Base-by-base conservation (phyloP, 2,797 vertebrate genomes). In the Anguilla megastoma region DNA sequence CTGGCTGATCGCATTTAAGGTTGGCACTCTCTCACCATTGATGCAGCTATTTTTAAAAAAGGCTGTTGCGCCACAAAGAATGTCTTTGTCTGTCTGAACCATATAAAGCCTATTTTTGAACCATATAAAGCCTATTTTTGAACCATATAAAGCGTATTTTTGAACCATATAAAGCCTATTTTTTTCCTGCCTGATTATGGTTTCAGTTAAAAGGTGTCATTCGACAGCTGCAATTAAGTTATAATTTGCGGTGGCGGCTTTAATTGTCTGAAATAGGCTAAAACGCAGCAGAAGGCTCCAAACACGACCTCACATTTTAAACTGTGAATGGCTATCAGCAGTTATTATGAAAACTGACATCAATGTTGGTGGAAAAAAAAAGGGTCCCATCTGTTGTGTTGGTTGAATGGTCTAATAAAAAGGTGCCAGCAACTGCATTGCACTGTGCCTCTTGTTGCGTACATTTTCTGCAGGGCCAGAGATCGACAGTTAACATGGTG, bases 1-100 rank as follows among this genome's bases (percentile, higher is more conserved):
- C 76, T 91, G 92, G 90, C 88, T 93, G 0, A 86, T 71, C 54
- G 92, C 83, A 63, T 89, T 88, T 9, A 85, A 91, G 94, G 91
- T 89, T 82, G 33, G 60, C 60, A 9, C 41, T 84, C 41, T 84
- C 6, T 24, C 3, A 41, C 36, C 21, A 86, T n/a, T 82, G 79
- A 48, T 58, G 16, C 16, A 4, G 18, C 33, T 80, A 30, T 2
- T 41, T 16, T 83, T 83, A 24, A 50, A 83, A 50, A n/a, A 2
- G 14, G 27, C 18, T 69, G 71, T 10, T 71, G 9, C 4, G 5
- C 41, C 69, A 71, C n/a, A 12, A 7, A 71, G n/a, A 0, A 83
- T 83, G 8, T 30, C 48, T 52, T 84, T 54, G 48, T 9, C 82
- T 54, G n/a, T 54, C 41, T 84, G 12, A 1, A 30, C n/a, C 10